A percentile compares a stretch with the other conserved stretches of the same genome.
phyloP scores from a whole-genome alignment of 2,113 vertebrate species.

The Bagarius yarrelli region DNA sequence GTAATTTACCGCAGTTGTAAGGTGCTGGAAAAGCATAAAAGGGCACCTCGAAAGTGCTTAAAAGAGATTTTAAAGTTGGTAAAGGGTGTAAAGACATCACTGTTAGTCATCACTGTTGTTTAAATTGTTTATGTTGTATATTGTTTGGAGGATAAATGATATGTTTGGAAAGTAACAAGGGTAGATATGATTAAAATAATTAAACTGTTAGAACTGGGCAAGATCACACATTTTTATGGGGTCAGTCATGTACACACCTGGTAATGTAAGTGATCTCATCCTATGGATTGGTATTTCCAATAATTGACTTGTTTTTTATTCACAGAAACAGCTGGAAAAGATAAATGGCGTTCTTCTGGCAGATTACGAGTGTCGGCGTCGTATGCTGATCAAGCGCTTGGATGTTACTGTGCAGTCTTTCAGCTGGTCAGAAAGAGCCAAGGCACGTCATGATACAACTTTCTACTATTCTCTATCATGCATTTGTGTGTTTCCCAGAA shows the following conservation, averaged over 20 bases:
- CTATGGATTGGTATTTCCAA: background rate
- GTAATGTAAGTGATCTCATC: background rate
- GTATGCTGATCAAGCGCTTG: constrained; percentile 93
- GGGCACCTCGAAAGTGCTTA: too few species aligned
- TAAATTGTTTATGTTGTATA: too few species aligned
- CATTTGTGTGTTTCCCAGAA: background rate
- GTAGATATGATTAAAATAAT: background rate
- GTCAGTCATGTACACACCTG: background rate
- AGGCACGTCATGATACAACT: constrained; percentile 67
- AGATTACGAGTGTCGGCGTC: constrained; percentile 90
- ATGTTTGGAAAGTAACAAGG: background rate
- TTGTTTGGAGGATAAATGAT: too few species aligned
- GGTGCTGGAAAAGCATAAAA: too few species aligned
- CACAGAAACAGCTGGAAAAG: constrained; percentile 78
- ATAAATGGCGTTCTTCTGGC: constrained; percentile 80
- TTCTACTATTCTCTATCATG: background rate
- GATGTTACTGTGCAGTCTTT: constrained; percentile 97
- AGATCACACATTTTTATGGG: background rate
- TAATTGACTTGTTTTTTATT: constrained; percentile 9
- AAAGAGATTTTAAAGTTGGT: too few species aligned
- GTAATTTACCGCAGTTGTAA: too few species aligned
- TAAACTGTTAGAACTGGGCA: background rate
- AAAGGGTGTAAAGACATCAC: too few species aligned
- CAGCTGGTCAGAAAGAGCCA: constrained; percentile 94
- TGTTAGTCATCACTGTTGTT: too few species aligned